phyloP scores from a whole-genome alignment of 2,888 invertebrate species.

The Aphodius sticticus region DNA sequence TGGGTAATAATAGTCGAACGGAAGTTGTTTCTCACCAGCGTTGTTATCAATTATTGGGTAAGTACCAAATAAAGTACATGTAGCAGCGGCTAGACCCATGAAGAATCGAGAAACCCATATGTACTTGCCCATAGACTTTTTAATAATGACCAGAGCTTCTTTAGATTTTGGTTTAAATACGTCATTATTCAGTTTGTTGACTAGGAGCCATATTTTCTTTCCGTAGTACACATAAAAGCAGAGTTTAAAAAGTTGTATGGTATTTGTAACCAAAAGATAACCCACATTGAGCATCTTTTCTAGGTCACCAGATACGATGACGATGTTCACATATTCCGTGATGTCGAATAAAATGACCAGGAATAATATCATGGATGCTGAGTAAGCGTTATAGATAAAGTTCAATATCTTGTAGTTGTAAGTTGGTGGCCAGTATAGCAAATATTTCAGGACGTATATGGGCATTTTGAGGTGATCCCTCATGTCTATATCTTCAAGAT shows the following conservation, averaged over 20 bases:
- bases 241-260: conserved; percentile 38
- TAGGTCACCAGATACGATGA: conserved; percentile 56
- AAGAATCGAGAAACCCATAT: conserved; percentile 47
- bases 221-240: conserved; percentile 30
- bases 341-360: conserved; percentile 59
- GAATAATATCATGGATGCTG: conserved; percentile 35
- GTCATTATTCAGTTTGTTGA: conserved; percentile 36
- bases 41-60: conserved; percentile 51
- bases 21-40: conserved; percentile 42
- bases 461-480: neutral
- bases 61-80: conserved; percentile 52
- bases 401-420: conserved; percentile 6
- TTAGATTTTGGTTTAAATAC: conserved; percentile 39
- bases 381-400: conserved; percentile 23
- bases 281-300: conserved; percentile 48
- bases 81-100: conserved; percentile 45
- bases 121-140: conserved; percentile 43
- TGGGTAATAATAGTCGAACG: conserved; percentile 60
- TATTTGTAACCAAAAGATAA: conserved; percentile 51
- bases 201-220: conserved; percentile 36
- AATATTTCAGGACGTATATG: conserved; percentile 16
- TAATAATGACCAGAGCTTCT: conserved; percentile 45
- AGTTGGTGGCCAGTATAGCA: conserved; percentile 30
- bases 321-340: conserved; percentile 62
- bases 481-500: neutral